Evolutionary conservation across 2,888 invertebrate species (phyloP).

Genomic region (Orthonevra nobilis): DNA sequence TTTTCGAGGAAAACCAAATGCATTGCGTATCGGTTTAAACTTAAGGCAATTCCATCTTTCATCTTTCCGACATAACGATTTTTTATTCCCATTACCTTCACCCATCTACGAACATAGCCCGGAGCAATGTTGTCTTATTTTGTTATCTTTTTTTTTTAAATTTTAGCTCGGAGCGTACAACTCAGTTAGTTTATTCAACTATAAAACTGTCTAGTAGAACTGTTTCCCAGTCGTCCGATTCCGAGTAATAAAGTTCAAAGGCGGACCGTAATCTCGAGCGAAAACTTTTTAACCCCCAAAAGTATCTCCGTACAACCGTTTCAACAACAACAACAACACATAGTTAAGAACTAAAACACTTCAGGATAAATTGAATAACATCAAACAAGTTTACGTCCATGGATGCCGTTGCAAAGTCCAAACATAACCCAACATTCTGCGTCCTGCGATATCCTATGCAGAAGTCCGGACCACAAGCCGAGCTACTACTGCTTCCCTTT

Average conservation of each 20-base stretch:
- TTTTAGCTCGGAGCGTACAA: too few relatives aligned
- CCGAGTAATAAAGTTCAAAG: background rate
- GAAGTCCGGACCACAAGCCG: background rate
- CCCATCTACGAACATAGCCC: too few relatives aligned
- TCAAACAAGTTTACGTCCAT: constrained; percentile 22
- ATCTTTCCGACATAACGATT: too few relatives aligned
- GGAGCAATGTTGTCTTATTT: too few relatives aligned
- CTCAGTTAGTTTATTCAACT: too few relatives aligned
- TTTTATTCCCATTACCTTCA: too few relatives aligned
- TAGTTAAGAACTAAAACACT: constrained; percentile 5
- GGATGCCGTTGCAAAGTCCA: background rate
- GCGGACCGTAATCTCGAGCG: constrained; percentile 1
- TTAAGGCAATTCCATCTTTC: too few relatives aligned
- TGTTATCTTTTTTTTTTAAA: too few relatives aligned
- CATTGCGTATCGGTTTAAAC: too few relatives aligned
- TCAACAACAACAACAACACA: constrained; percentile 1
- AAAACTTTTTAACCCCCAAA: constrained; percentile 5
- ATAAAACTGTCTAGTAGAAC: background rate
- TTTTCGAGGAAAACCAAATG: too few relatives aligned
- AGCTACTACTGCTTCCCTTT: constrained; percentile 23
- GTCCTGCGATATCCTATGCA: background rate
- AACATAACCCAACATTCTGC: background rate
- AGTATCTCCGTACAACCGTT: constrained; percentile 11
- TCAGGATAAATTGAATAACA: constrained; percentile 51
- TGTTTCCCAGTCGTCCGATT: background rate